Conservation (phyloP, 2,888 invertebrate genomes). For the Drosophila quinaria region DNA sequence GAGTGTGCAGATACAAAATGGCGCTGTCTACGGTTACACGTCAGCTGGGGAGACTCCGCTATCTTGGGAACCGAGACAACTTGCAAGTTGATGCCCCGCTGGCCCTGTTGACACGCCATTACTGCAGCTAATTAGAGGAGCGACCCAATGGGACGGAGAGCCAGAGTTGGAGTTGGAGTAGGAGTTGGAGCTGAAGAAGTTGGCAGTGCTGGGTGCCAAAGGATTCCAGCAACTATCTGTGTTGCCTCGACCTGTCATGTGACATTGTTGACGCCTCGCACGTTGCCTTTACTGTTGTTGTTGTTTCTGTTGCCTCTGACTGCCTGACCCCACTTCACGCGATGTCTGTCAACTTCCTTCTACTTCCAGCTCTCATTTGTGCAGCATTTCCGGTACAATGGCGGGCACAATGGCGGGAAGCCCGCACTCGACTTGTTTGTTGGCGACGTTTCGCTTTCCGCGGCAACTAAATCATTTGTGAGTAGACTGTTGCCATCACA, state of each 20-base stretch:
- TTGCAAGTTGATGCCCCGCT: conserved; percentile 54
- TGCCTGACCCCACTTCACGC: conserved; percentile 12
- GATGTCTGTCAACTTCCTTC: conserved; percentile 75
- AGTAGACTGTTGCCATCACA: conserved; percentile 39
- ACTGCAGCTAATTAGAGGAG: conserved; percentile 78
- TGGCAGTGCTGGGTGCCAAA: conserved; percentile 5
- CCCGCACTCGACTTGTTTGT: conserved; percentile 73
- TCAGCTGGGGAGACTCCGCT: conserved; percentile 22
- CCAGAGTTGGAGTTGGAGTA: neutral
- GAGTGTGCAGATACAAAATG: conserved; percentile 14
- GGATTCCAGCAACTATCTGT: conserved; percentile 20
- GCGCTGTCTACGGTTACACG: conserved; percentile 52
- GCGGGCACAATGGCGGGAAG: conserved; percentile 64
- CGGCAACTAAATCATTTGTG: conserved; percentile 75
- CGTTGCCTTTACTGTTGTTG: conserved; percentile 37
- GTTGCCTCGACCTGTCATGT: conserved; percentile 62
- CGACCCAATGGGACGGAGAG: conserved; percentile 45
- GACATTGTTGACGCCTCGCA: conserved; percentile 59
- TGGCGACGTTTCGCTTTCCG: conserved; percentile 80
- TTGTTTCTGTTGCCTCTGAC: conserved; percentile 23
- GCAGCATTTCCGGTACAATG: conserved; percentile 79
- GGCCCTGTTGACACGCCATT: conserved; percentile 75
- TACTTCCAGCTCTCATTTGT: conserved; percentile 79
- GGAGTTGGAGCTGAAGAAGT: conserved; percentile 1
- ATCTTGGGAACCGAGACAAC: conserved; percentile 39